Percentiles rank a stretch among this genome's conserved stretches.
Evolutionary conservation across 2,888 invertebrate genomes (phyloP).

Genomic region (Oeneis ivallda): DNA sequence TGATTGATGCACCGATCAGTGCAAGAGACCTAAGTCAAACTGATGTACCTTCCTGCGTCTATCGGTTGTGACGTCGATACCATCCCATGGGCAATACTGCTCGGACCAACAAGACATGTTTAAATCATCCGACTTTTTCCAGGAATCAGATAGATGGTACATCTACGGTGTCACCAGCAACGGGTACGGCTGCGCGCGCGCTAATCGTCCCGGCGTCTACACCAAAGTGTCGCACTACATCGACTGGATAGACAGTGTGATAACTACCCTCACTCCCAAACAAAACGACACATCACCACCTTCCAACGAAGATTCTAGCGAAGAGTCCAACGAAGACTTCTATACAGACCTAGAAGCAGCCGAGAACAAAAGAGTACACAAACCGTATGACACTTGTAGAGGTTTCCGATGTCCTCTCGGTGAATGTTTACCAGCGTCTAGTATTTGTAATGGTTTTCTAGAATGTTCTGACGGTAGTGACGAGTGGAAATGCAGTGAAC

Average conservation of each 20-base stretch:
- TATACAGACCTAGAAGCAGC: slow-evolving; percentile 70
- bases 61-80: too few species aligned
- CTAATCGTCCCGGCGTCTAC: slow-evolving; percentile 90
- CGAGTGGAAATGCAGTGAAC: slow-evolving; percentile 82
- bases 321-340: slow-evolving; percentile 58
- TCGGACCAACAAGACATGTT: not conserved
- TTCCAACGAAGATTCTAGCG: slow-evolving; percentile 47
- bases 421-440: slow-evolving; percentile 86
- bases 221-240: slow-evolving; percentile 89
- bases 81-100: too few species aligned
- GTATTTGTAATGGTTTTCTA: slow-evolving; percentile 88
- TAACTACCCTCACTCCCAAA: slow-evolving; percentile 61
- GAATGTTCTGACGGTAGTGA: slow-evolving; percentile 90
- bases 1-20: too few species aligned
- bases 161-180: slow-evolving; percentile 88
- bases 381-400: slow-evolving; percentile 74
- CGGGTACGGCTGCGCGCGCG: slow-evolving; percentile 90
- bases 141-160: slow-evolving; percentile 78
- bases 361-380: slow-evolving; percentile 60
- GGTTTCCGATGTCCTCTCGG: slow-evolving; percentile 89
- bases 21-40: too few species aligned
- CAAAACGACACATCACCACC: slow-evolving; percentile 45
- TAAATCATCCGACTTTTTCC: slow-evolving; percentile 30
- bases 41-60: too few species aligned
- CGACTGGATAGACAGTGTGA: slow-evolving; percentile 85